Conservation (phyloP, 2,113 vertebrate species). For the Cebidichthys violaceus region DNA sequence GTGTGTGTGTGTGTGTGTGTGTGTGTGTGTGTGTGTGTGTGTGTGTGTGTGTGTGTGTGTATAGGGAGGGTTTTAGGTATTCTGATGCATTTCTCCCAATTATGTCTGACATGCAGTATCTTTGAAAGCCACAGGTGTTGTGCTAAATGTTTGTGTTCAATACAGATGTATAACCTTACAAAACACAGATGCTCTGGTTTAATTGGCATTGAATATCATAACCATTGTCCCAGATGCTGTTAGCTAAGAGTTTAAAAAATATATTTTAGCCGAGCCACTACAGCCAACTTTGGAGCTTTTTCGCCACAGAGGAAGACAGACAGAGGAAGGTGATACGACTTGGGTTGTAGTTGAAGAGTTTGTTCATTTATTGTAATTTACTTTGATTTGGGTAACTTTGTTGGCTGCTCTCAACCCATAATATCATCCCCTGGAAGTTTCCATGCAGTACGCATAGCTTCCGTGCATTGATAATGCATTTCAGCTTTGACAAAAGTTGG, state of each 20-base stretch:
- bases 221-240: background rate
- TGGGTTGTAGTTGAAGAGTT: background rate
- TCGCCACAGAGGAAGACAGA: background rate
- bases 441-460: background rate
- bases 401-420: background rate
- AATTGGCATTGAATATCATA: background rate
- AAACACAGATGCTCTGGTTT: background rate
- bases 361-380: background rate
- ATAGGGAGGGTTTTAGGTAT: background rate
- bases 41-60: background rate
- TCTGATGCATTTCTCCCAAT: background rate
- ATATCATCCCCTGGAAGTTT: background rate
- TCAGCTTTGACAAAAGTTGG: background rate
- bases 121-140: background rate
- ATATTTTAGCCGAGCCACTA: background rate
- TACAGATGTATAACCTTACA: background rate
- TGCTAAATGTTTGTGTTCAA: background rate
- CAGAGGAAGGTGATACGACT: background rate
- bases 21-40: background rate
- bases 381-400: background rate
- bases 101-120: background rate
- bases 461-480: background rate
- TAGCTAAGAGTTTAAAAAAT: background rate
- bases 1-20: background rate
- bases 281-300: background rate